phyloP scores from a whole-genome alignment of 2,113 vertebrate species.

The Anguilla rostrata region DNA sequence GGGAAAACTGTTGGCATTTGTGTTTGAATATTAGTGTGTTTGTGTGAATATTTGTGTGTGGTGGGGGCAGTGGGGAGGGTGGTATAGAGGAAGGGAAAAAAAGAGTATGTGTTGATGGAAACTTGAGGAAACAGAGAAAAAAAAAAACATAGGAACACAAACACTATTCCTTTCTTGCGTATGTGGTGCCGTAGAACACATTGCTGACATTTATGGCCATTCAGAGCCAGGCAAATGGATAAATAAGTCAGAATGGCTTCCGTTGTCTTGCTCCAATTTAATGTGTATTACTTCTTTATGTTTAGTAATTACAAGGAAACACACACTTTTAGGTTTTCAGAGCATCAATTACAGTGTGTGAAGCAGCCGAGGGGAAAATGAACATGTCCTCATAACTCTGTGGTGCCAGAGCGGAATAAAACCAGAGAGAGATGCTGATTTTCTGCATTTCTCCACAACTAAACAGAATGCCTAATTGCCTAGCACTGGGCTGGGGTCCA shows the following conservation, averaged over 20 bases:
- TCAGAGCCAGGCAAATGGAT: constrained; percentile 4
- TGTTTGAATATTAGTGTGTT: constrained; percentile 6
- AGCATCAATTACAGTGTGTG: not conserved
- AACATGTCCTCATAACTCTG: constrained; percentile 13
- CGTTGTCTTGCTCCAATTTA: not conserved
- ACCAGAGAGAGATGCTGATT: constrained; percentile 27
- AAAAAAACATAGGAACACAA: not conserved
- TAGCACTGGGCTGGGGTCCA: constrained; percentile 24
- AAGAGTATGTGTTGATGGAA: constrained; percentile 2
- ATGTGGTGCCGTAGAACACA: constrained; percentile 2
- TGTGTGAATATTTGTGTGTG: not conserved
- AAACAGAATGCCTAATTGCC: constrained; percentile 34
- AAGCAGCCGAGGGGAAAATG: not conserved
- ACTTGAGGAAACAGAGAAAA: not conserved
- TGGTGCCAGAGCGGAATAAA: not conserved
- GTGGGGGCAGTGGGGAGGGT: no score
- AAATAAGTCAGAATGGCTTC: constrained; percentile 5
- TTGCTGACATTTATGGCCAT: not conserved
- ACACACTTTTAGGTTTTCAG: not conserved
- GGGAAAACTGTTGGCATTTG: constrained; percentile 1
- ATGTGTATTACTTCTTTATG: not conserved
- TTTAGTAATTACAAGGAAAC: not conserved
- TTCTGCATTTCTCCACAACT: constrained; percentile 8
- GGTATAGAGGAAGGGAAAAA: not conserved
- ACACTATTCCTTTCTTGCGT: not conserved